Conservation (phyloP, 2,888 invertebrate genomes). For the Tiphia femorata region DNA sequence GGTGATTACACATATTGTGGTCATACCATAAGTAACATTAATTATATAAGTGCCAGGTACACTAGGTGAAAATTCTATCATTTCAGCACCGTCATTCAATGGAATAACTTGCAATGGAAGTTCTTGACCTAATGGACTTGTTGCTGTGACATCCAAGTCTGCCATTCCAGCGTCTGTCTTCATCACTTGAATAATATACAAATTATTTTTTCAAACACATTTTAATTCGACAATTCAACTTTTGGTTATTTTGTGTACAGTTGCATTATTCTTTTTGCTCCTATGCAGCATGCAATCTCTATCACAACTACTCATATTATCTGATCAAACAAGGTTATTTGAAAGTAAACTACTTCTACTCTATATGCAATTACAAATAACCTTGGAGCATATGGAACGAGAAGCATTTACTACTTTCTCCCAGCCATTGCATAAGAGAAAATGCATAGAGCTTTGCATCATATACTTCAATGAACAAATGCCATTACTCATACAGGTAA, state of each 20-base stretch:
- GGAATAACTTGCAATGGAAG: constrained; percentile 83
- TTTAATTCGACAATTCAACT: too few relatives aligned
- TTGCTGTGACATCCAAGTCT: constrained; percentile 88
- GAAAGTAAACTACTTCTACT: constrained; percentile 57
- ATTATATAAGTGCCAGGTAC: constrained; percentile 82
- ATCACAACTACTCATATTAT: constrained; percentile 13
- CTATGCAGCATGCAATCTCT: constrained; percentile 10
- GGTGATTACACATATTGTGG: neutral
- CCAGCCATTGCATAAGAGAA: too few relatives aligned
- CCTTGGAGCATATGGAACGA: constrained; percentile 46
- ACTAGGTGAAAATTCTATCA: constrained; percentile 87
- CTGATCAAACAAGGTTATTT: constrained; percentile 47
- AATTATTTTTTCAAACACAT: too few relatives aligned
- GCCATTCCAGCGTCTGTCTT: constrained; percentile 87
- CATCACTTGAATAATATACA: constrained; percentile 76
- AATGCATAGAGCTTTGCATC: too few relatives aligned
- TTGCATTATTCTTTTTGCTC: too few relatives aligned
- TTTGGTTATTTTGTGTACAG: too few relatives aligned
- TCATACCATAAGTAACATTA: constrained; percentile 75
- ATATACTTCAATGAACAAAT: too few relatives aligned
- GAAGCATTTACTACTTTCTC: constrained; percentile 53
- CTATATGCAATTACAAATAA: constrained; percentile 47
- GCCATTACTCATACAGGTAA: too few relatives aligned
- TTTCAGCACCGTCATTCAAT: constrained; percentile 78
- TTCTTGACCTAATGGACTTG: constrained; percentile 87